These are phyloP conservation scores for Acanthiza pusilla DNA, from an alignment of 2,797 vertebrate species.

Conservation along the genomic window DNA sequence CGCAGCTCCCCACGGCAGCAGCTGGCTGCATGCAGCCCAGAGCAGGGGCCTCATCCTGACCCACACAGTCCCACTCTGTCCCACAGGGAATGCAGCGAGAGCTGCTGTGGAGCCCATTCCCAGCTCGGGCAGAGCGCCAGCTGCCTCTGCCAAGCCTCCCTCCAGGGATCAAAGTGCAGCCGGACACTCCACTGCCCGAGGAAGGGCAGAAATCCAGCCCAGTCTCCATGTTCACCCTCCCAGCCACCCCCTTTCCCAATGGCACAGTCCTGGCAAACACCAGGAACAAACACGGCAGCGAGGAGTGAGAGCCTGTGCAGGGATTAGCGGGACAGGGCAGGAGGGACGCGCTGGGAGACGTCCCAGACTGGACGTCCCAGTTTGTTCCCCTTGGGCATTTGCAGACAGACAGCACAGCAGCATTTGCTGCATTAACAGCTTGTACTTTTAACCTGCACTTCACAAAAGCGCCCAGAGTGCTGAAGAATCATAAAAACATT, in stretches of 20 bases:
- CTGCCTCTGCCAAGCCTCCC: no score
- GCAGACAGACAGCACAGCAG: neutral
- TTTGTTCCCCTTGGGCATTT: neutral
- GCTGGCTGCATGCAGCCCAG: neutral
- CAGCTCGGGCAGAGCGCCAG: neutral
- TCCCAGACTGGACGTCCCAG: neutral
- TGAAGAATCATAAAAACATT: neutral
- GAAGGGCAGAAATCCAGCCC: neutral
- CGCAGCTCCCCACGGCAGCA: neutral
- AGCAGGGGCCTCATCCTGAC: neutral
- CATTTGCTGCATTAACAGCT: neutral
- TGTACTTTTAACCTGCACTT: neutral
- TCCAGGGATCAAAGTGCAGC: neutral
- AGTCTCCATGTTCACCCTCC: fast-evolving
- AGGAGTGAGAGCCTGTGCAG: neutral
- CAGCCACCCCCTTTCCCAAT: neutral
- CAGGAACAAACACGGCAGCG: fast-evolving
- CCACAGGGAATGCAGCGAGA: fast-evolving
- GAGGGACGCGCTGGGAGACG: neutral
- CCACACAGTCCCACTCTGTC: neutral
- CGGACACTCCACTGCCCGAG: fast-evolving
- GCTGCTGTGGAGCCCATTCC: fast-evolving
- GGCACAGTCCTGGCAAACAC: neutral
- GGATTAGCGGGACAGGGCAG: neutral
- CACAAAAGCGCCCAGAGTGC: neutral